Conservation (phyloP, 2,113 vertebrate genomes). For the Dendropsophus ebraccatus region DNA sequence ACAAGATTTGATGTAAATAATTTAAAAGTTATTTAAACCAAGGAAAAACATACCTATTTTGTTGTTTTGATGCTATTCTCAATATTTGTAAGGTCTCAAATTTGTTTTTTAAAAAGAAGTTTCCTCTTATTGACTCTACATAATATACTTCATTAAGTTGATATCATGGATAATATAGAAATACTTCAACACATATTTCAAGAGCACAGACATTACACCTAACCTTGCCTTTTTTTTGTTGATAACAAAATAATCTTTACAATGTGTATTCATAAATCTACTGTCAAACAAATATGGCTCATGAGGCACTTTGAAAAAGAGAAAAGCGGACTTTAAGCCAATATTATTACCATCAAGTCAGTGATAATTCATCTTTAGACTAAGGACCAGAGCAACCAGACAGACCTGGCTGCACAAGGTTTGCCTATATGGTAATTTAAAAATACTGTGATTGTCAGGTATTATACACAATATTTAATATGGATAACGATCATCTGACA, state of each 20-base stretch:
- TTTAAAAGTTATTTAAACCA: conserved; percentile 14
- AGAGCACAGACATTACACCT: background rate
- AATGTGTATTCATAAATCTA: background rate
- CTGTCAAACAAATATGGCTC: background rate
- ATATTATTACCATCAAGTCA: background rate
- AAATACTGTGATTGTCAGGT: too few species aligned
- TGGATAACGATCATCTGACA: too few species aligned
- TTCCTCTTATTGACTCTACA: background rate
- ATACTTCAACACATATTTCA: background rate
- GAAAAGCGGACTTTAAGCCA: background rate
- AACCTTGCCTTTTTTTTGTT: background rate
- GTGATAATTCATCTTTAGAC: too few species aligned
- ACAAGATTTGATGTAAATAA: conserved; percentile 48
- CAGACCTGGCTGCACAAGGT: too few species aligned
- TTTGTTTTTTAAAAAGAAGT: background rate
- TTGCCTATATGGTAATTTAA: too few species aligned
- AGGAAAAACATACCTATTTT: conserved; percentile 7
- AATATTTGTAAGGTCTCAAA: background rate
- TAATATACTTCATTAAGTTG: background rate
- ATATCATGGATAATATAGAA: background rate
- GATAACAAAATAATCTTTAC: too few species aligned
- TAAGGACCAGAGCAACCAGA: too few species aligned
- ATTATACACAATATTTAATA: too few species aligned
- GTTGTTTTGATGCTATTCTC: background rate
- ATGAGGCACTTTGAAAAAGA: background rate